Conservation (phyloP, 2,888 invertebrate genomes). For the Crepidodera aurea region DNA sequence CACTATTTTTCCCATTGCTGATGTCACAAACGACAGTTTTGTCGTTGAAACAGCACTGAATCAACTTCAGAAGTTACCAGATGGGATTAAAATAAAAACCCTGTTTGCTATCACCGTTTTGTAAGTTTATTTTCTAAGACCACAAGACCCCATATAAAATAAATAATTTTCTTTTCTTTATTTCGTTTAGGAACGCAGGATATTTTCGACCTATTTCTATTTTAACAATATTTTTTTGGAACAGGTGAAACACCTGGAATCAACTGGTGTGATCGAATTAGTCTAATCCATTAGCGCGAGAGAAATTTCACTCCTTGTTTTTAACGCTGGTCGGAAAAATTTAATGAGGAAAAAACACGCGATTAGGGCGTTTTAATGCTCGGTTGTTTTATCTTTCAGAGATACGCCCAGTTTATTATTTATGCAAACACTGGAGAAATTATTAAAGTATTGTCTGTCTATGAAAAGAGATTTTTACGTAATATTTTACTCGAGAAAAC, state of each 20-base stretch:
- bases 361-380: conserved; percentile 31
- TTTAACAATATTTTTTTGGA: no score
- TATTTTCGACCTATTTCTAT: no score
- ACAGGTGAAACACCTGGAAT: conserved; percentile 2
- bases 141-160: no score
- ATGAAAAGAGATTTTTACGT: conserved; percentile 28
- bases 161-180: no score
- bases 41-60: no score
- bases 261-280: conserved; percentile 28
- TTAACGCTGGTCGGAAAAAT: conserved; percentile 18
- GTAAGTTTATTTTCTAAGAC: no score
- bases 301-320: conserved; percentile 30
- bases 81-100: no score
- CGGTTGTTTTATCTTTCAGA: conserved; percentile 30
- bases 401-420: conserved; percentile 35
- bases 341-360: conserved; percentile 36
- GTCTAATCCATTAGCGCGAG: conserved; percentile 29
- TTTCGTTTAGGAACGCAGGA: no score
- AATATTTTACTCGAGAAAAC: conserved; percentile 23
- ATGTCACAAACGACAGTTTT: no score
- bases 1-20: no score
- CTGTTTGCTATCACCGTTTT: no score
- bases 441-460: conserved; percentile 31
- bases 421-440: conserved; percentile 32
- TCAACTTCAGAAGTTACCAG: no score